Percentiles rank a stretch among this genome's conserved stretches.
Conservation (phyloP, 2,888 invertebrate genomes). For the Stenichneumon culpator region DNA sequence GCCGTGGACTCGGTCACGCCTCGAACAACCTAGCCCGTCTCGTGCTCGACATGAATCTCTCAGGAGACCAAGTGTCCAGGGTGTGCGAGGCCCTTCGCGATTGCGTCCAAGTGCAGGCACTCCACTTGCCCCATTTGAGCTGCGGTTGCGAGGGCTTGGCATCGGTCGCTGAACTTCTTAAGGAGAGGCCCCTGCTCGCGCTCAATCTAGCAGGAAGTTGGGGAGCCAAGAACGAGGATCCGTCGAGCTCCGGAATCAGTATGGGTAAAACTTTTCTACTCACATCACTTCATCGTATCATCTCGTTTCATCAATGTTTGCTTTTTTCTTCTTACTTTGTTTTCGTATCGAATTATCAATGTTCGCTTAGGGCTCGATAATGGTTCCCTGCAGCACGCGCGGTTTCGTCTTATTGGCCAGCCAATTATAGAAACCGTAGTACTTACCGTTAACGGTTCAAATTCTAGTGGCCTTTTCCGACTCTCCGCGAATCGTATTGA, state of each 20-base stretch:
- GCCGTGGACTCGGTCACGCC: constrained; percentile 82
- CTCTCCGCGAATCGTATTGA: not conserved
- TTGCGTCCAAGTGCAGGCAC: constrained; percentile 86
- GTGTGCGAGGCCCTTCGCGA: constrained; percentile 86
- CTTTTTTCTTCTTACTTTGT: constrained; percentile 22
- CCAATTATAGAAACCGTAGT: constrained; percentile 29
- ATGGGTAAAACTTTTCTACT: constrained; percentile 83
- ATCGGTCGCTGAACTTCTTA: constrained; percentile 86
- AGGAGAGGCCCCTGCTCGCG: constrained; percentile 85
- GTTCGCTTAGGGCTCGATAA: constrained; percentile 38
- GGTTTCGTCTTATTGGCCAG: not conserved
- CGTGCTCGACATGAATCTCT: constrained; percentile 86
- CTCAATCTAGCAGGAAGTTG: constrained; percentile 86
- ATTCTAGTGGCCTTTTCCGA: not conserved
- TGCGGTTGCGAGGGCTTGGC: constrained; percentile 86
- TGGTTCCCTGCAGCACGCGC: not conserved
- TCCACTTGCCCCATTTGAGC: constrained; percentile 87
- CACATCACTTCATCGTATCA: constrained; percentile 13
- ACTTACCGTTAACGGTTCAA: not conserved
- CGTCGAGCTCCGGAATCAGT: constrained; percentile 86
- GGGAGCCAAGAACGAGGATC: constrained; percentile 86
- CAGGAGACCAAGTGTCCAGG: constrained; percentile 86
- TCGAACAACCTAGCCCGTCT: constrained; percentile 85
- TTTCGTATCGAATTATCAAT: constrained; percentile 53
- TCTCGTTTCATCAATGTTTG: constrained; percentile 7